These are phyloP conservation scores for Chelonus insularis DNA, from an alignment of 1,140 invertebrate species.

Conservation along the genomic window DNA sequence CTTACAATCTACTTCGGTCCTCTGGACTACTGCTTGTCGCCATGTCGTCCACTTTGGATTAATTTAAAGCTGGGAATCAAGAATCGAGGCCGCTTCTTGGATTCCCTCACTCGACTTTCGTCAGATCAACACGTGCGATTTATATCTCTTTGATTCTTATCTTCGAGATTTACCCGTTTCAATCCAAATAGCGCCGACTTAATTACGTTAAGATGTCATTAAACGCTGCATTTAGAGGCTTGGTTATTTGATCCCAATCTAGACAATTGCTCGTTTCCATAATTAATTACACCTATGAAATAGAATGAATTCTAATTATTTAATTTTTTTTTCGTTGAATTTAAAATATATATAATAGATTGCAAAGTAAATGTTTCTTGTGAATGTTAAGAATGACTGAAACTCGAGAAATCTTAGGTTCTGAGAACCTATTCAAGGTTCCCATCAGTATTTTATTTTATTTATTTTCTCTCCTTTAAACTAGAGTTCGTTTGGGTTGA, in stretches of 20 bases:
- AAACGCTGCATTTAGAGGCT: constrained; percentile 19
- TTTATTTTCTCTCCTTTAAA: neutral
- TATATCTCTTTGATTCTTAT: constrained; percentile 35
- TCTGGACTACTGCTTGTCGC: neutral
- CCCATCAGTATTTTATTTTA: neutral
- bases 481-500: neutral
- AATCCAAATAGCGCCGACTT: constrained; percentile 24
- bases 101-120: constrained; percentile 6
- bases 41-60: constrained; percentile 22
- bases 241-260: constrained; percentile 18
- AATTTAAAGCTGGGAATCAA: constrained; percentile 27
- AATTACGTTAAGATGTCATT: constrained; percentile 34
- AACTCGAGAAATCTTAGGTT: neutral
- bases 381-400: too few relatives aligned
- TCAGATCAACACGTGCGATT: constrained; percentile 32
- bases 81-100: constrained; percentile 7
- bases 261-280: constrained; percentile 25
- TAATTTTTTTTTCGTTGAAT: neutral
- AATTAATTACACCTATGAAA: constrained; percentile 29
- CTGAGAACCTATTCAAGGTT: neutral
- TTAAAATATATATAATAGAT: neutral
- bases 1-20: constrained; percentile 16
- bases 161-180: constrained; percentile 17
- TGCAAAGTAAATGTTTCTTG: too few relatives aligned
- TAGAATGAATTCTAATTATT: neutral